Evolutionary conservation across 2,797 vertebrate genomes (phyloP).

Genomic region (Morus bassanus): DNA sequence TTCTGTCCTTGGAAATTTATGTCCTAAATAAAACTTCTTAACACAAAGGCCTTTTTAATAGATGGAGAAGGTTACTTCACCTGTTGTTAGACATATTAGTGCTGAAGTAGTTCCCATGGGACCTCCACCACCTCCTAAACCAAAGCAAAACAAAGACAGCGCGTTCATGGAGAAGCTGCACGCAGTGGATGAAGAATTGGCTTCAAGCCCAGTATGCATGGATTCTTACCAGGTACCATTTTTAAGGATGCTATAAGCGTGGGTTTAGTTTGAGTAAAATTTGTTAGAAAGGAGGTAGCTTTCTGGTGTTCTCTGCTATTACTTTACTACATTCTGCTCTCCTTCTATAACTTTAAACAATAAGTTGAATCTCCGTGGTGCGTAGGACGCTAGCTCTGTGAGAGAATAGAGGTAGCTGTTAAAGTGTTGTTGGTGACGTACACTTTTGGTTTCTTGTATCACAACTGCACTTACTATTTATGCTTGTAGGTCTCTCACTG

Average conservation of each 20-base stretch:
- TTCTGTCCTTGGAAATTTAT: not conserved
- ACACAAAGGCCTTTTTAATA: conserved; percentile 37
- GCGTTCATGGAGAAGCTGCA: conserved; percentile 91
- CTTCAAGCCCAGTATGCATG: conserved; percentile 80
- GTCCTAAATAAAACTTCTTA: not conserved
- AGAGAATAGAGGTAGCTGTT: not conserved
- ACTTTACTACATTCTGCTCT: not conserved
- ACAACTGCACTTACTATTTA: not conserved
- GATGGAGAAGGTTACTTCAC: conserved; percentile 44
- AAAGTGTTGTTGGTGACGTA: not conserved
- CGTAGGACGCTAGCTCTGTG: not conserved
- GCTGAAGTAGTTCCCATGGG: conserved; percentile 82
- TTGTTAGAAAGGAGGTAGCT: not conserved
- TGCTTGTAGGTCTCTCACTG: not conserved
- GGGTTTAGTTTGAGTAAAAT: not conserved
- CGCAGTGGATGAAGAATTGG: conserved; percentile 90
- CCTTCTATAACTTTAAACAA: fast-evolving
- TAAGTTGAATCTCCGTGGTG: fast-evolving
- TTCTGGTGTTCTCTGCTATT: not conserved
- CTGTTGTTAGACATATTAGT: conserved; percentile 70
- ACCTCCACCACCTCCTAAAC: conserved; percentile 75
- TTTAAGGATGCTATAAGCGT: not conserved
- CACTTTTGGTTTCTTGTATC: not conserved
- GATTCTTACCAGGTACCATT: conserved; percentile 82
- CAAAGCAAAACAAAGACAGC: conserved; percentile 75